phyloP scores from a whole-genome alignment of 1,140 invertebrate species.

The Stegodyphus mimosarum region DNA sequence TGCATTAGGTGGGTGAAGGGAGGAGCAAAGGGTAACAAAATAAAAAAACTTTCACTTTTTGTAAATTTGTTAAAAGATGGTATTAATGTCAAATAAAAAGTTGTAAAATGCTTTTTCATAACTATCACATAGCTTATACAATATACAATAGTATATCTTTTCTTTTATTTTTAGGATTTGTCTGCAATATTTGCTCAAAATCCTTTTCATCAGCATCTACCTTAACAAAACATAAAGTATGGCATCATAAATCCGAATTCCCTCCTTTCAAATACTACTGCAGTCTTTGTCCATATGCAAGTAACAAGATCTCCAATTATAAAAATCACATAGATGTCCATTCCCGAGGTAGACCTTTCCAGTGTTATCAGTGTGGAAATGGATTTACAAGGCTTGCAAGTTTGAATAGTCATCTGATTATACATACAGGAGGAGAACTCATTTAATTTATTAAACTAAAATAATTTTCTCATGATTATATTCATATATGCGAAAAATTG shows the following conservation, averaged over 20 bases:
- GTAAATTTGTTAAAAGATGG: too few species aligned
- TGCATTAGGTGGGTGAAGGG: too few species aligned
- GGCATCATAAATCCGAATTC: conserved; percentile 30
- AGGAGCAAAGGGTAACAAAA: too few species aligned
- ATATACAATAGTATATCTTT: background rate
- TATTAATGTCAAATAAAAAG: too few species aligned
- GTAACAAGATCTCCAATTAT: conserved; percentile 27
- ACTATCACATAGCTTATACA: background rate
- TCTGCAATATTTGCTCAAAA: conserved; percentile 17
- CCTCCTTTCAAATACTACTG: conserved; percentile 18
- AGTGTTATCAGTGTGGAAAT: conserved; percentile 20
- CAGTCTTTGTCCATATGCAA: conserved; percentile 23
- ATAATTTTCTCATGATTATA: too few species aligned
- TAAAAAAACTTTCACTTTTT: too few species aligned
- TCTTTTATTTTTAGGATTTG: background rate
- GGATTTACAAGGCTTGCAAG: conserved; percentile 8
- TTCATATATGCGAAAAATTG: too few species aligned
- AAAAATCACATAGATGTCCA: conserved; percentile 32
- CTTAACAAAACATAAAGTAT: conserved; percentile 13
- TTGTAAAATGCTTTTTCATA: too few species aligned
- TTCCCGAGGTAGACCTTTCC: background rate
- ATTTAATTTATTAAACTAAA: too few species aligned
- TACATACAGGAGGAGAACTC: conserved; percentile 28
- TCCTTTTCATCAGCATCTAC: conserved; percentile 25
- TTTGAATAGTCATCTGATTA: conserved; percentile 33